Conservation (phyloP, 2,113 vertebrate species). For the Pipra filicauda region DNA sequence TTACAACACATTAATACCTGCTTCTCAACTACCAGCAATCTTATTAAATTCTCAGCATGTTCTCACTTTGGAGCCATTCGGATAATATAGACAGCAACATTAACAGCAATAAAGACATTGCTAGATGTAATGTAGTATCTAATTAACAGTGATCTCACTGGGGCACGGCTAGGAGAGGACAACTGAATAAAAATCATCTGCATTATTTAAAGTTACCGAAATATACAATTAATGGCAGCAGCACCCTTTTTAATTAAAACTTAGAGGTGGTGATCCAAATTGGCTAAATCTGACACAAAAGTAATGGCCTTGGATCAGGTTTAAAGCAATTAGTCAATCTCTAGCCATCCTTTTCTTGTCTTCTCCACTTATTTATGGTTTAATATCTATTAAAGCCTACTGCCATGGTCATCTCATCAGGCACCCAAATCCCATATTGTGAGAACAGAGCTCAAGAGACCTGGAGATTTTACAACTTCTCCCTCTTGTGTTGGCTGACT, state of each 20-base stretch:
- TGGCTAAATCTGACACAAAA: background rate
- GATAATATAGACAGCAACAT: conserved; percentile 46
- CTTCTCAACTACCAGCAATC: background rate
- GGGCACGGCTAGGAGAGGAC: conserved; percentile 23
- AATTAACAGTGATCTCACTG: conserved; percentile 59
- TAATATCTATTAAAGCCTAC: background rate
- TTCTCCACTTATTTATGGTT: background rate
- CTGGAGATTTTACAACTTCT: background rate
- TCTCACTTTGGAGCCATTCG: conserved; percentile 14
- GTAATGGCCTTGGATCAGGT: background rate
- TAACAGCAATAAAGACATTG: conserved; percentile 44
- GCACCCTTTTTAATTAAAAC: conserved; percentile 36
- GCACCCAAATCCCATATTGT: background rate
- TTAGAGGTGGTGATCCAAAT: background rate
- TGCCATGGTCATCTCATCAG: background rate
- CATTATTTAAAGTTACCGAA: conserved; percentile 23
- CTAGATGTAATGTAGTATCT: conserved; percentile 35
- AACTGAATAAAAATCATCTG: conserved; percentile 28
- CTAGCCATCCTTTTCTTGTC: background rate
- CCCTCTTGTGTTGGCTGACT: fast-evolving
- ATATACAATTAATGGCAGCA: conserved; percentile 25
- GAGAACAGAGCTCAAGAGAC: background rate
- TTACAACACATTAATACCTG: conserved; percentile 8
- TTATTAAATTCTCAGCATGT: conserved; percentile 56
- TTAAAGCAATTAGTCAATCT: background rate